A percentile compares a stretch with the other conserved stretches of the same genome.
phyloP scores from a whole-genome alignment of 2,113 vertebrate species.

The Prionailurus bengalensis region DNA sequence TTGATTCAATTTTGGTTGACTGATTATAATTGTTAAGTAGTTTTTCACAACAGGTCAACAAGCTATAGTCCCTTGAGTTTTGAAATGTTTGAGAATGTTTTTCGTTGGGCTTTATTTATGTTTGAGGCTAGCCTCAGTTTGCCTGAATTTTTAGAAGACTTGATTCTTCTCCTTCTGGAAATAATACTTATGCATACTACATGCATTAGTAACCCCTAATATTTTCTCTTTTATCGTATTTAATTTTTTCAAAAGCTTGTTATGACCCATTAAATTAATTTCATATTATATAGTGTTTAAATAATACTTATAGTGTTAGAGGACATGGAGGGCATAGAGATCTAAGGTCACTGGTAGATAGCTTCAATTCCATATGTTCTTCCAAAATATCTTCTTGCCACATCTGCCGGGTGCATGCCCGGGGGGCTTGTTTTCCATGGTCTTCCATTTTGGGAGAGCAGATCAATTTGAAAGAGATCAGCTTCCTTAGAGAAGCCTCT shows the following conservation, averaged over 20 bases:
- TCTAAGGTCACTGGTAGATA: neutral
- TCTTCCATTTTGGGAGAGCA: neutral
- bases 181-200: neutral
- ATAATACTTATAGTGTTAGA: neutral
- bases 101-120: neutral
- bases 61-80: neutral
- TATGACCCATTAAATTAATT: slow-evolving; percentile 2
- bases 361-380: neutral
- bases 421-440: neutral
- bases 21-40: slow-evolving; percentile 15
- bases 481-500: neutral
- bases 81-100: neutral
- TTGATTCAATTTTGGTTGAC: neutral
- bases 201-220: neutral
- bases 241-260: neutral
- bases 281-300: neutral
- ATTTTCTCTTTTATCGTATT: neutral
- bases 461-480: neutral
- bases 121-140: neutral
- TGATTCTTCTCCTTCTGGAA: slow-evolving; percentile 32
- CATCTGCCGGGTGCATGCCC: neutral
- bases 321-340: neutral
- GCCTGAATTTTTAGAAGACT: slow-evolving; percentile 2
- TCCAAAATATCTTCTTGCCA: neutral
- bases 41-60: neutral